phyloP scores from a whole-genome alignment of 2,888 invertebrate genomes.

The Papilio protenor region DNA sequence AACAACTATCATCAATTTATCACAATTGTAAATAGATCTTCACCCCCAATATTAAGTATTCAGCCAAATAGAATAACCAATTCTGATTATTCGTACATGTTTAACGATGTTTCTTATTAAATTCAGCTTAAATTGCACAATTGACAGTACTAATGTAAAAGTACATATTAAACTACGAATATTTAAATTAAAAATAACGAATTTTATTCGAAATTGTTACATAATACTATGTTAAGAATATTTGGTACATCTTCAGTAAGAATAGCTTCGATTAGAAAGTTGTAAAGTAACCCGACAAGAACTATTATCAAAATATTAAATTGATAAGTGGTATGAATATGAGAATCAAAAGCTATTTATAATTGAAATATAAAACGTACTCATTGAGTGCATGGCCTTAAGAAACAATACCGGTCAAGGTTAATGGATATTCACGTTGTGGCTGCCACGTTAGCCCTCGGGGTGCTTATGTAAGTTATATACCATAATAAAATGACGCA shows the following conservation, averaged over 20 bases:
- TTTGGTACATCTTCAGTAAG: not conserved
- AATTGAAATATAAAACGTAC: constrained; percentile 14
- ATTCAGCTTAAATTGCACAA: not conserved
- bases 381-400: constrained; percentile 32
- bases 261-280: not conserved
- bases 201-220: not conserved
- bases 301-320: not conserved
- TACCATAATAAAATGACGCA: not conserved
- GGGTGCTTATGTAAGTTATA: constrained; percentile 34
- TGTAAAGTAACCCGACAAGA: not conserved
- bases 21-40: not conserved
- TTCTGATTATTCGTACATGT: not conserved
- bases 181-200: not conserved
- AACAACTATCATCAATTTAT: not conserved
- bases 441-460: constrained; percentile 35
- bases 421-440: constrained; percentile 37
- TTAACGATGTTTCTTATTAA: not conserved
- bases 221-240: not conserved
- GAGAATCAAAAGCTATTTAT: constrained; percentile 5
- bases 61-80: not conserved
- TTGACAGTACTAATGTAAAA: not conserved
- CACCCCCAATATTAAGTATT: not conserved
- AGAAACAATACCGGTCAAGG: constrained; percentile 40
- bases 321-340: not conserved
- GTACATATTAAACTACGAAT: not conserved